Evolutionary conservation across 2,113 vertebrate genomes (phyloP).

Genomic region (Lepidothrix coronata): DNA sequence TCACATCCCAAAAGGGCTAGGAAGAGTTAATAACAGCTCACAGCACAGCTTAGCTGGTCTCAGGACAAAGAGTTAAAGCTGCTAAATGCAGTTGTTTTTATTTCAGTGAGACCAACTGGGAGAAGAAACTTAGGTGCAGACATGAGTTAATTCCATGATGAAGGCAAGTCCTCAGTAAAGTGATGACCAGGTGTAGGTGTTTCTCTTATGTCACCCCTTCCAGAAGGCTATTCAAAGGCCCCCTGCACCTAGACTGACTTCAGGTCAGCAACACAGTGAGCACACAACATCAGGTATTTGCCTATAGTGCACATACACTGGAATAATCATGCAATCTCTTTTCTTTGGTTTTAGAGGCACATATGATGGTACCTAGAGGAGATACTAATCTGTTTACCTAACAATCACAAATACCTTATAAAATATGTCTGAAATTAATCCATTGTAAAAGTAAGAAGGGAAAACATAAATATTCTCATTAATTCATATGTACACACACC

Average conservation of each 20-base stretch:
- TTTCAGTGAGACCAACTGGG: background rate
- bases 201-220: background rate
- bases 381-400: background rate
- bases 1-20: background rate
- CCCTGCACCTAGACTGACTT: background rate
- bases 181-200: background rate
- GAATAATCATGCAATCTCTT: background rate
- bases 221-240: background rate
- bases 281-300: background rate
- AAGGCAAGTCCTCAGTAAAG: background rate
- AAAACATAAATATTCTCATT: slow-evolving; percentile 64
- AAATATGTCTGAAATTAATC: slow-evolving; percentile 63
- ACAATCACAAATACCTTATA: slow-evolving; percentile 9
- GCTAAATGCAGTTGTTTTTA: background rate
- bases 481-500: slow-evolving; percentile 55
- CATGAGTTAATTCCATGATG: background rate
- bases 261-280: background rate
- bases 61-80: background rate
- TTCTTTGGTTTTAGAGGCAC: background rate
- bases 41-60: background rate
- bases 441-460: slow-evolving; percentile 59
- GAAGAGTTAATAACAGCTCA: background rate
- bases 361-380: background rate
- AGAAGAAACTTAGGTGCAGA: background rate
- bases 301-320: background rate